Percentiles rank a stretch among this genome's conserved stretches.
Conservation (phyloP, 2,113 vertebrate species). For the Pardalotus punctatus region DNA sequence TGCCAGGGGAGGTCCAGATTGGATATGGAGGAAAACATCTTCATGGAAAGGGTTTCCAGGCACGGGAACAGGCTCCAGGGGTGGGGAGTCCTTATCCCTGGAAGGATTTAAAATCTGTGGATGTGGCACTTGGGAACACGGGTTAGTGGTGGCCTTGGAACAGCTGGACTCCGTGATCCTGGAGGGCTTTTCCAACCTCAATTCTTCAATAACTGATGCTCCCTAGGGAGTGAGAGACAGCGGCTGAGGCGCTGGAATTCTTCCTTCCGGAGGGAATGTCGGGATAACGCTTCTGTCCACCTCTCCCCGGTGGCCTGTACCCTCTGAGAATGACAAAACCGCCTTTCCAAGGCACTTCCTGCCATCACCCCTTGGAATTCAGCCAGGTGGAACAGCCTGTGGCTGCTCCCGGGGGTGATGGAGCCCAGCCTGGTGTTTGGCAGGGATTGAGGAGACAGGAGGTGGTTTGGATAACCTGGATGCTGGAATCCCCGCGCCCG, state of each 20-base stretch:
- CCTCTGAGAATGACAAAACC: background rate
- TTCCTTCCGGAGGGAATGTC: background rate
- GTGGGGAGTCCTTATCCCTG: background rate
- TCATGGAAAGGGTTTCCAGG: background rate
- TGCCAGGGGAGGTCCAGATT: background rate
- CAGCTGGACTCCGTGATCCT: accelerated
- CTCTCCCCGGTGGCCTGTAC: background rate
- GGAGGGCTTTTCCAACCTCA: background rate
- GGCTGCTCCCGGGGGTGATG: background rate
- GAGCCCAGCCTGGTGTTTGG: background rate
- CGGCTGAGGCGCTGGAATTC: background rate
- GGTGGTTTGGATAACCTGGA: background rate
- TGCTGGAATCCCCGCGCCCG: accelerated
- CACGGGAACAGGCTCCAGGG: background rate
- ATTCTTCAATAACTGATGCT: accelerated
- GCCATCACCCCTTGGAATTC: background rate
- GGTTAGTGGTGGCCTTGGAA: background rate
- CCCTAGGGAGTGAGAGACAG: accelerated
- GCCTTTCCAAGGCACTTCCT: background rate
- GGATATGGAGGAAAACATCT: no score
- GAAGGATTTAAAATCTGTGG: background rate
- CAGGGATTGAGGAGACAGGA: background rate
- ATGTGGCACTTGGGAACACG: background rate
- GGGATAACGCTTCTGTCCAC: accelerated
- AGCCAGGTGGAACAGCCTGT: background rate